Percentiles rank a stretch among this genome's conserved stretches.
Evolutionary conservation across 2,888 invertebrate genomes (phyloP).

Genomic region (Augiades crinisus): DNA sequence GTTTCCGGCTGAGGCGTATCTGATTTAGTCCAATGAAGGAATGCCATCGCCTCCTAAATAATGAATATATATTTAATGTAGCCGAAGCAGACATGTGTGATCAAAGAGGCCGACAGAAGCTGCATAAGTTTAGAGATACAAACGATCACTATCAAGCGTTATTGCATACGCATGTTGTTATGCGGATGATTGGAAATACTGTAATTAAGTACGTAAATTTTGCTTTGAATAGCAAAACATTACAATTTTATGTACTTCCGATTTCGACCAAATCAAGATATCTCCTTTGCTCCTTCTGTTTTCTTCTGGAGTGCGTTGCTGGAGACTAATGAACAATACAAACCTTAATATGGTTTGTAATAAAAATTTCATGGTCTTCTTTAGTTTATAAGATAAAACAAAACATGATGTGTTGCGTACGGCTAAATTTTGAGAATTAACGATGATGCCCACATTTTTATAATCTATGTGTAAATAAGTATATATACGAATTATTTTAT

Average conservation of each 20-base stretch:
- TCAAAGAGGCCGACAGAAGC: conserved; percentile 36
- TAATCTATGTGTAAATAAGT: no score
- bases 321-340: no score
- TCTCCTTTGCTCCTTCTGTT: neutral
- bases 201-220: neutral
- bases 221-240: neutral
- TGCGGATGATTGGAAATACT: neutral
- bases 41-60: conserved; percentile 76
- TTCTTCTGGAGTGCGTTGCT: no score
- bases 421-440: no score
- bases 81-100: conserved; percentile 52
- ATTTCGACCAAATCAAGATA: neutral
- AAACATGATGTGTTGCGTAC: no score
- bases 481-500: no score
- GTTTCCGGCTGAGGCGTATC: conserved; percentile 67
- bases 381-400: no score
- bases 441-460: no score
- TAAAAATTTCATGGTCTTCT: no score
- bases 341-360: no score
- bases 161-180: neutral
- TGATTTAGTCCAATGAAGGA: conserved; percentile 68
- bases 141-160: conserved; percentile 19
- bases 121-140: conserved; percentile 23
- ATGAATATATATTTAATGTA: conserved; percentile 56
- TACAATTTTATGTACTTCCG: neutral